A percentile compares a stretch with the other conserved stretches of the same genome.
Conservation (phyloP, 2,797 vertebrate genomes). For the Acipenser transmontanus region DNA sequence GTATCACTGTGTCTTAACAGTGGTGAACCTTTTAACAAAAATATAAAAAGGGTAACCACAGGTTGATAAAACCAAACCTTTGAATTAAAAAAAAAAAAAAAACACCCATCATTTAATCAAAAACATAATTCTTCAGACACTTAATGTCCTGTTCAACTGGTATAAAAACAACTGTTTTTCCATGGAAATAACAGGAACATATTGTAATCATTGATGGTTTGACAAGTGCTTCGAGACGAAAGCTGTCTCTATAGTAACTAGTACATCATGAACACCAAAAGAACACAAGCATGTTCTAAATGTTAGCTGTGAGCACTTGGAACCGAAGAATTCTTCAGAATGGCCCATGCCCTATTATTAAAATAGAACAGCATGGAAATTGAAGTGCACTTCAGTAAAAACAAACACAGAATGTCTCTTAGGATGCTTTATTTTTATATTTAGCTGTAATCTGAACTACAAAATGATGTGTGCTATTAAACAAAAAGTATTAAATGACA, state of each 20-base stretch:
- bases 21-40: too few species aligned
- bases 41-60: too few species aligned
- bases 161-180: conserved; percentile 2
- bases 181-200: conserved; percentile 13
- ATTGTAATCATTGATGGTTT: conserved; percentile 4
- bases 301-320: background rate
- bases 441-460: too few species aligned
- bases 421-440: background rate
- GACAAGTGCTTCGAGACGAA: background rate
- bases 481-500: too few species aligned
- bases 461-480: too few species aligned
- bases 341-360: background rate
- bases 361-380: background rate
- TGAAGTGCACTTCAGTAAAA: background rate
- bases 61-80: too few species aligned
- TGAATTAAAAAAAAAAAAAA: too few species aligned
- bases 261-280: conserved; percentile 4
- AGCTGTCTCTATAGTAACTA: conserved; percentile 16
- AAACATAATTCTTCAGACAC: background rate
- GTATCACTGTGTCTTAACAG: too few species aligned
- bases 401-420: background rate
- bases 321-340: background rate
- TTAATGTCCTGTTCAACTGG: background rate
- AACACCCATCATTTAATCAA: too few species aligned
- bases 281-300: background rate